Base-by-base conservation (phyloP, 2,888 invertebrate genomes). In the Ophraella communa region DNA sequence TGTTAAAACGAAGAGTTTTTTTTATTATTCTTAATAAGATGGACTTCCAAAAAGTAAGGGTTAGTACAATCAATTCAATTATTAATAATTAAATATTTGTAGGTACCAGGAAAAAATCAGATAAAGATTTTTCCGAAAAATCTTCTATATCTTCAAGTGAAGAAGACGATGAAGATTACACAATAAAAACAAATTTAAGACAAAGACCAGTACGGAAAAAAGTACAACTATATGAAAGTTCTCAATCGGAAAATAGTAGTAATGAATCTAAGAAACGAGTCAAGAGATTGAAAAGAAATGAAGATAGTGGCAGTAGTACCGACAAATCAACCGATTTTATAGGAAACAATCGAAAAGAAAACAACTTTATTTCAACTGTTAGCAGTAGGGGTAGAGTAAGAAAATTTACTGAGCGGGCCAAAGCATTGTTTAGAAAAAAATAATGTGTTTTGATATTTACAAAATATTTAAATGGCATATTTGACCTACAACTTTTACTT, bases 301-400 rank as follows among this genome's bases (percentile, higher is more conserved):
- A 27, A 1, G 71, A 73, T 3, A 75, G 73, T 20, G 75, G 76
- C 68, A 75, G 74, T 45, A 73, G 66, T 59, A 71, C 57, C 42
- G 68, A 74, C 70, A 14, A 66, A 64, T 55, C 70, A 54, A 52
- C 42, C 23, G 42, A 47, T 21, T 18, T 1, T 14, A 24, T 27
- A n/a, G 14, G 17, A 17, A 39, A 39, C 17, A 27, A 68, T 18
- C 68, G 42, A 51, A 62, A 77, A 49, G 67, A 72, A 4, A 64
- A 79, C 3, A 72, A 68, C 17, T 76, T 73, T 59, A 72, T 82
- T 65, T 80, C 81, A 14, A 81, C 80, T 42, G 87, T 91, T 30
- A 92, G 92, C 78, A 94, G 94, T 74, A 87, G 95, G 57, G 95
- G 96, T 2, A 87, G 95, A 44, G 88, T 95, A 61, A 87, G 95